A percentile compares a stretch with the other conserved stretches of the same genome.
Evolutionary conservation across 2,888 invertebrate genomes (phyloP).

Genomic region (Panopea generosa): DNA sequence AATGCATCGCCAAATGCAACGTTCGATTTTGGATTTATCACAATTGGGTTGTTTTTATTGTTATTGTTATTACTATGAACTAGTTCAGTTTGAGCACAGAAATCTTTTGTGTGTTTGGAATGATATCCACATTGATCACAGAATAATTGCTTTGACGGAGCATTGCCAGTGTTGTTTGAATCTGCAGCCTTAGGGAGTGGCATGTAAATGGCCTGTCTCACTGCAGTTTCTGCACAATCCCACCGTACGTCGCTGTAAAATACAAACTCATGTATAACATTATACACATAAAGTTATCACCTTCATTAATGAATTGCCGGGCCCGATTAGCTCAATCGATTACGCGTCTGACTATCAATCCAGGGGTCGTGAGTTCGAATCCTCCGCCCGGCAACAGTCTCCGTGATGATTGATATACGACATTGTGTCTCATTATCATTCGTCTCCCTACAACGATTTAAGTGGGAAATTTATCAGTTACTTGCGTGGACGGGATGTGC

Average conservation of each 20-base stretch:
- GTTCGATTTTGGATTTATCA: constrained; percentile 13
- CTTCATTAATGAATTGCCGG: too few relatives aligned
- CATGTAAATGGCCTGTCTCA: constrained; percentile 62
- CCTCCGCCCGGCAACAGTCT: too few relatives aligned
- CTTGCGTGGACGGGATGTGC: too few relatives aligned
- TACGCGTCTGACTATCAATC: too few relatives aligned
- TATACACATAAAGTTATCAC: neutral
- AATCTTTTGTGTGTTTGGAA: constrained; percentile 46
- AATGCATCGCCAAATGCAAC: constrained; percentile 30
- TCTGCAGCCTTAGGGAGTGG: constrained; percentile 50
- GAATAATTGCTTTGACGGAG: constrained; percentile 20
- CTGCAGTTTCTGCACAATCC: constrained; percentile 67
- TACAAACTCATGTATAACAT: too few relatives aligned
- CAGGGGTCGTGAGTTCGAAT: too few relatives aligned
- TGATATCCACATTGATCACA: constrained; percentile 62
- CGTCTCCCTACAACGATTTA: too few relatives aligned
- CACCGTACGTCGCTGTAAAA: constrained; percentile 68
- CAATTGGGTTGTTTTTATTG: too few relatives aligned
- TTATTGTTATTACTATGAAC: neutral
- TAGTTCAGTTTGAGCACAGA: constrained; percentile 51
- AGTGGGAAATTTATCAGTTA: too few relatives aligned
- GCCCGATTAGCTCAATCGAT: too few relatives aligned
- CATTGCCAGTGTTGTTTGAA: neutral
- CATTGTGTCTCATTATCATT: too few relatives aligned
- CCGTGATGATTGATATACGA: too few relatives aligned